Evolutionary conservation across 2,888 invertebrate species (phyloP), one percentile per base, ranked within the genome.

Genomic region (Colostygia pectinataria): DNA sequence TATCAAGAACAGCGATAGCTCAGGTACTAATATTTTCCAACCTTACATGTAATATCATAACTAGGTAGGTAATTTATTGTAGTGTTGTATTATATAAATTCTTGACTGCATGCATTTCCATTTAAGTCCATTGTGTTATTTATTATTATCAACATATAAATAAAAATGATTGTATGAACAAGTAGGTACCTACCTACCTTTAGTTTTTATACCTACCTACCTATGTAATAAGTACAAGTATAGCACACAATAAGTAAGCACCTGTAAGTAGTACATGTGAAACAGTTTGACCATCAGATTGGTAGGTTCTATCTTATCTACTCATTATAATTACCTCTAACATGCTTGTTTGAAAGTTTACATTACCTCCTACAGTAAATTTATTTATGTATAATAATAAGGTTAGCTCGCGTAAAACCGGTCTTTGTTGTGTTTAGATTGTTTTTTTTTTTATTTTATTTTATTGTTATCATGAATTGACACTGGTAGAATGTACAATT

Each of bases 1-100:
- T 85, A 85, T 84, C 84, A 72, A 55, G 57, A 76, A 66, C 59
- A 61, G 55, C 68, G 78, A 76, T 75, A 77, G 72, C 68, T 57
- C 58, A 61, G 33, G 23, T 45, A 25, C 14, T 13, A 23, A 14
- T 29, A 45, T 36, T 25, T 39, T 43, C n/a, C 37, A 44, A 51
- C 46, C 48, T 50, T 45, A 29, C 40, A 33, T 46, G 8, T 18
- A 38, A 18, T 39, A 44, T 32, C 20, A 23, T 34, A 34, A 25
- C 34, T 36, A n/a, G n/a, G n/a, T n/a, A n/a, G n/a, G n/a, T n/a
- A 46, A 34, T 33, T 34, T 40, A 40, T 18, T 32, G 39, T 37
- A 40, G 23, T 15, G 15, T 36, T 9, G 38, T 37, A 33, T 12
- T 41, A 41, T 44, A 41, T 18, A 34, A 38, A 44, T 44, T 40